Evolutionary conservation across 2,888 invertebrate species (phyloP), one percentile per base, ranked within the genome.

Genomic region (Rhingia rostrata): DNA sequence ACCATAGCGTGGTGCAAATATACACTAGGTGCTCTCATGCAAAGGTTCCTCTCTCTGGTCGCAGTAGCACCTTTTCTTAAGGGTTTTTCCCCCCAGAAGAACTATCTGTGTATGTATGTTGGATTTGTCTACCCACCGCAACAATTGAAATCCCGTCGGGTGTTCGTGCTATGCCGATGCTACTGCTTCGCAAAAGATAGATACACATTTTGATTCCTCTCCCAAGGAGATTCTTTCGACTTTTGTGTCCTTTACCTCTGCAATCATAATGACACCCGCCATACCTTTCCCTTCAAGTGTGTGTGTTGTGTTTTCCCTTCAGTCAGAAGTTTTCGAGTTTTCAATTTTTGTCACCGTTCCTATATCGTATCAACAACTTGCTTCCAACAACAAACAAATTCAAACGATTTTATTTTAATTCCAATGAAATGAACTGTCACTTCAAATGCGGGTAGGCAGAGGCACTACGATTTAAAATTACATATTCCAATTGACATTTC

Each of bases 121-220:
- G 51, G 63, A 39, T 64, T 39, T 60, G 61, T 61, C 73, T 74
- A 60, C 69, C 60, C 66, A 66, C 63, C 75, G 61, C 74, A 84
- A 80, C 84, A 84, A 84, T 75, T 84, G 79, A 75, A 84, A 75
- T 75, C 61, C 79, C 79, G 60, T 39, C 78, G 74, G 79, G 47
- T 73, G 67, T 49, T 61, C 33, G 22, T 33, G 12, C 49, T 63
- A 12, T 58, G 30, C 39, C 67, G 72, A 56, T 82, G 56, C 33
- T 54, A 56, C 73, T 84, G 80, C 70, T 84, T 49, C 49, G 77
- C 74, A 80, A 84, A 66, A 69, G 79, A 80, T 80, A 84, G 80
- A 84, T 84, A 84, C 84, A 84, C 84, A 84, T 80, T 84, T 79
- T 80, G 84, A 80, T 70, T 75, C 80, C 80, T 84, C 66, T 84